These are phyloP conservation scores for Styela clava DNA, from an alignment of 23 tunicate genomes.

Conservation along the genomic window DNA sequence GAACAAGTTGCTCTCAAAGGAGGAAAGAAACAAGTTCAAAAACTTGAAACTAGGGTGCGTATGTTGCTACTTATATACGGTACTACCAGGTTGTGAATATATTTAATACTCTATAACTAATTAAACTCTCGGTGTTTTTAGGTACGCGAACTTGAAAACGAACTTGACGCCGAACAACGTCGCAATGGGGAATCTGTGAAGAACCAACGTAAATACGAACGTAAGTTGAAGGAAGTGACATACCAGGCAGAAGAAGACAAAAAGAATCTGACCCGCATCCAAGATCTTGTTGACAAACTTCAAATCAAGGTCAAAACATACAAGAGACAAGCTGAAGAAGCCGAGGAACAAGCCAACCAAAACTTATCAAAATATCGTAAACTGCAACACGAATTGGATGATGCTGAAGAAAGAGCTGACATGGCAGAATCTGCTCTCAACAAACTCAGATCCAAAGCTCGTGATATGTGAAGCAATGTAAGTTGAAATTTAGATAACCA, in stretches of 20 bases:
- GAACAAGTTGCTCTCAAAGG: constrained; percentile 93
- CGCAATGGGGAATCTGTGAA: constrained; percentile 79
- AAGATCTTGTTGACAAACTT: constrained; percentile 91
- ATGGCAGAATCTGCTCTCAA: constrained; percentile 88
- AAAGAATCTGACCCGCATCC: constrained; percentile 89
- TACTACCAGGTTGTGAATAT: too few relatives aligned
- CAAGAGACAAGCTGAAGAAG: constrained; percentile 96
- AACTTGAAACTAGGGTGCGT: constrained; percentile 33
- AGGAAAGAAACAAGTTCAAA: constrained; percentile 47
- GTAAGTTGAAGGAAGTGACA: constrained; percentile 64
- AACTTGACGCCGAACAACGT: constrained; percentile 92
- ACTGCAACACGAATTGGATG: constrained; percentile 84
- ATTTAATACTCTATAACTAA: too few relatives aligned
- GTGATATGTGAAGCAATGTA: constrained; percentile 29
- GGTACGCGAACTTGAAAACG: constrained; percentile 97
- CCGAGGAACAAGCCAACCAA: constrained; percentile 85
- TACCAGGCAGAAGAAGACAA: constrained; percentile 88
- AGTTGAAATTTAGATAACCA: too few relatives aligned
- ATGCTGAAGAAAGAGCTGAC: constrained; percentile 87
- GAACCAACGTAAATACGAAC: constrained; percentile 67
- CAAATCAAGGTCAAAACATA: constrained; percentile 95
- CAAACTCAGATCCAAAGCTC: constrained; percentile 71
- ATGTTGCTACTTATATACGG: background rate
- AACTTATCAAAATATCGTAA: constrained; percentile 72
- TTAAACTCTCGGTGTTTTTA: too few relatives aligned